Percentiles rank a stretch among this genome's conserved stretches.
phyloP scores from a whole-genome alignment of 2,113 vertebrate genomes.

The Genyomyrus donnyi region DNA sequence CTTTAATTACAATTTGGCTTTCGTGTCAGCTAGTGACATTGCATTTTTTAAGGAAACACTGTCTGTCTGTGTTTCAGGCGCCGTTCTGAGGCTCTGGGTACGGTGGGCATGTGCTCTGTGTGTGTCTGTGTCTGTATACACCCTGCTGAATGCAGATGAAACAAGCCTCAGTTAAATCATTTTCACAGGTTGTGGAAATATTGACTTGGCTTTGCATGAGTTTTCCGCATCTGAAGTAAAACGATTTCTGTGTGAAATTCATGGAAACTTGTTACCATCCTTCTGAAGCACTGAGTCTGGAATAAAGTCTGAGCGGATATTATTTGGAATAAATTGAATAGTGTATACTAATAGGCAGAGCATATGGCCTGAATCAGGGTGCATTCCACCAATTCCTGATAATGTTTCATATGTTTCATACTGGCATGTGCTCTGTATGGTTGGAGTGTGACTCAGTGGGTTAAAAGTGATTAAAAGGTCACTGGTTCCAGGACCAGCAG shows the following conservation, averaged over 20 bases:
- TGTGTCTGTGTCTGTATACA: neutral
- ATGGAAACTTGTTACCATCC: neutral
- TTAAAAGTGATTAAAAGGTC: neutral
- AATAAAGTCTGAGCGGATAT: neutral
- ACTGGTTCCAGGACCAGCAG: neutral
- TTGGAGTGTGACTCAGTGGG: neutral
- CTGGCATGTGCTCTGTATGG: neutral
- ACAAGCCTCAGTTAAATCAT: neutral
- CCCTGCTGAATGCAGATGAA: conserved; percentile 13
- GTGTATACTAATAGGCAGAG: neutral
- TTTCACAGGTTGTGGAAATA: neutral
- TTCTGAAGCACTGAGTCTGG: neutral
- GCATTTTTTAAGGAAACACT: conserved; percentile 19
- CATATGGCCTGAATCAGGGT: neutral
- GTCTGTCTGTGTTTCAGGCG: conserved; percentile 26
- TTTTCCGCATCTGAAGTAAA: neutral
- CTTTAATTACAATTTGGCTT: conserved; percentile 42
- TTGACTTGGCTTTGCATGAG: neutral
- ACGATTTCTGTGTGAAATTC: neutral
- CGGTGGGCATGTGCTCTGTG: conserved; percentile 19
- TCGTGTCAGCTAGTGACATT: conserved; percentile 26
- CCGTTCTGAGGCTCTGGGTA: neutral
- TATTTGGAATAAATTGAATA: neutral
- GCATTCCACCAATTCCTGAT: neutral
- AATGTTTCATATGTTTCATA: neutral